A percentile compares a stretch with the other conserved stretches of the same genome.
Evolutionary conservation across 2,113 vertebrate genomes (phyloP).

Genomic region (Donacobius atricapilla): DNA sequence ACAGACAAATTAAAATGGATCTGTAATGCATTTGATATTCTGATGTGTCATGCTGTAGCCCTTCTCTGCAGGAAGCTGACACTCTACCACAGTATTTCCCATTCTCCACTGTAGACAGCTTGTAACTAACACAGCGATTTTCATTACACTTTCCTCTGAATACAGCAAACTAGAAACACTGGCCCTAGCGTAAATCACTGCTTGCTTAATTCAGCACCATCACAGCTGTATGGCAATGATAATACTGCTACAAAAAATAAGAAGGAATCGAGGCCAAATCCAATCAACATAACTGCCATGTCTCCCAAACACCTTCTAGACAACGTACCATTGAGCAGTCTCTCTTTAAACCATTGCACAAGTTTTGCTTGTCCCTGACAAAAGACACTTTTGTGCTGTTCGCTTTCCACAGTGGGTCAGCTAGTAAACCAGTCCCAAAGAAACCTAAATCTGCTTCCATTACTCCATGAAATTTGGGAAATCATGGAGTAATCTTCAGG

Average conservation of each 20-base stretch:
- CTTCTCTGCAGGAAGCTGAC: slow-evolving; percentile 40
- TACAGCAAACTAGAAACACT: slow-evolving; percentile 50
- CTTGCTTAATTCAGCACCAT: background rate
- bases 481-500: background rate
- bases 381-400: background rate
- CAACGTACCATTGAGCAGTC: background rate
- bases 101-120: slow-evolving; percentile 64
- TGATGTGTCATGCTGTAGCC: slow-evolving; percentile 9
- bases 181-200: background rate
- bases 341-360: background rate
- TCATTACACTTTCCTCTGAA: slow-evolving; percentile 50
- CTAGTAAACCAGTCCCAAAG: background rate
- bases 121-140: slow-evolving; percentile 65
- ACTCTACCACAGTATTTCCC: slow-evolving; percentile 50
- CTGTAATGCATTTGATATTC: slow-evolving; percentile 37
- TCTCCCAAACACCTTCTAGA: background rate
- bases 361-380: background rate
- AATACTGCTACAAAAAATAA: background rate
- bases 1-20: slow-evolving; percentile 66
- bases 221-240: background rate
- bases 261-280: background rate
- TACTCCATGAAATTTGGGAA: background rate
- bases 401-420: background rate
- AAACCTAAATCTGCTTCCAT: background rate
- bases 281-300: background rate